These are phyloP conservation scores for Automeris io DNA, from an alignment of 2,888 invertebrate genomes.

Conservation along the genomic window DNA sequence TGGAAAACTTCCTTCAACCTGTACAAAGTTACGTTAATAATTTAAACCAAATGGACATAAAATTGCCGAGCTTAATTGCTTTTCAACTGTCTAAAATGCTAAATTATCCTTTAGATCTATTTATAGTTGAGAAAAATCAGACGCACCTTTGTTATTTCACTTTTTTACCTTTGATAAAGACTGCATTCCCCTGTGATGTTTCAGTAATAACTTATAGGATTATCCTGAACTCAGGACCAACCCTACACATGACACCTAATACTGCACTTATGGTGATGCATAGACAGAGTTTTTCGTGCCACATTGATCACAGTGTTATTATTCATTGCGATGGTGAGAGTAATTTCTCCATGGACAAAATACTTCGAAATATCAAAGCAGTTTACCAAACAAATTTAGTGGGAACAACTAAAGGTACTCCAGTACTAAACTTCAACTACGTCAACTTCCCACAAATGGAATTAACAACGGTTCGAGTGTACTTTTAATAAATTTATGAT, in stretches of 20 bases:
- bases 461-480: constrained; percentile 42
- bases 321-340: constrained; percentile 39
- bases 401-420: constrained; percentile 46
- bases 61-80: constrained; percentile 50
- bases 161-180: constrained; percentile 51
- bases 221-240: constrained; percentile 24
- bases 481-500: constrained; percentile 28
- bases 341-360: constrained; percentile 38
- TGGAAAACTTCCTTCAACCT: constrained; percentile 44
- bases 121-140: constrained; percentile 38
- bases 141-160: constrained; percentile 37
- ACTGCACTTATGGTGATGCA: constrained; percentile 49
- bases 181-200: constrained; percentile 56
- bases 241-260: constrained; percentile 25
- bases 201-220: constrained; percentile 49
- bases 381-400: constrained; percentile 53
- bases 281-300: constrained; percentile 47
- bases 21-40: constrained; percentile 11
- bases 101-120: constrained; percentile 46
- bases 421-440: constrained; percentile 30
- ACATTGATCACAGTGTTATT: constrained; percentile 24
- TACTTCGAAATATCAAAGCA: constrained; percentile 40
- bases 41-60: constrained; percentile 17
- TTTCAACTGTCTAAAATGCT: constrained; percentile 38
- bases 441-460: constrained; percentile 54